phyloP scores from a whole-genome alignment of 2,888 invertebrate species.

The Pseudolycoriella hygida region DNA sequence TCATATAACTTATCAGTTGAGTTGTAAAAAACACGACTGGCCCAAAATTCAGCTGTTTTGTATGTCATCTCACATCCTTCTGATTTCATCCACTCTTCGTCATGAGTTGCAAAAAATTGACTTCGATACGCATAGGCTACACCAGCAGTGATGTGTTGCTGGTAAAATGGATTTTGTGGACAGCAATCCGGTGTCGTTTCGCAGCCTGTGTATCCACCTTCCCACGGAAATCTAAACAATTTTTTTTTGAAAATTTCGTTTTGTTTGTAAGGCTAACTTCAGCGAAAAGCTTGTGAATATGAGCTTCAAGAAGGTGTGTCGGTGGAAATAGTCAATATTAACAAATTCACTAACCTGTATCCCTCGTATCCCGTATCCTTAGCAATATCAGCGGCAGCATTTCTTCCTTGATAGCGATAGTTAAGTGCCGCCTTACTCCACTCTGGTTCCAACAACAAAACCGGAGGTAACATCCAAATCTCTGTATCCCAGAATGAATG shows the following conservation, averaged over 20 bases:
- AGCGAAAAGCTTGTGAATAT: no score
- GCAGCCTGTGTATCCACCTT: constrained; percentile 40
- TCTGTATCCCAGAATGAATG: constrained; percentile 48
- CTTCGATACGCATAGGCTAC: constrained; percentile 33
- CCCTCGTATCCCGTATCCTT: constrained; percentile 33
- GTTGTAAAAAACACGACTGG: constrained; percentile 35
- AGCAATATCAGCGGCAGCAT: constrained; percentile 34
- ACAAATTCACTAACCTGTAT: constrained; percentile 27
- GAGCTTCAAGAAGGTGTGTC: no score
- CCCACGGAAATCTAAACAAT: constrained; percentile 41
- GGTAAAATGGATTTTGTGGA: constrained; percentile 34
- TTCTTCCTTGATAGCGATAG: constrained; percentile 33
- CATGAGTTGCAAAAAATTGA: constrained; percentile 18
- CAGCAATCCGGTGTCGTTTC: constrained; percentile 42
- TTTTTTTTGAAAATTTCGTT: no score
- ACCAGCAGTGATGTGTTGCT: constrained; percentile 40
- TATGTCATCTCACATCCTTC: constrained; percentile 37
- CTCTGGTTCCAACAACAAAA: constrained; percentile 32
- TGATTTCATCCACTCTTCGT: constrained; percentile 19
- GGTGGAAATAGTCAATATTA: no score
- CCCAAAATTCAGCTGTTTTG: constrained; percentile 40
- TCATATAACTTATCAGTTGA: constrained; percentile 31
- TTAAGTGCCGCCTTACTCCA: constrained; percentile 33
- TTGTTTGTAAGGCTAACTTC: no score
- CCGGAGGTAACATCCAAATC: constrained; percentile 41